Percentiles rank a stretch among this genome's conserved stretches.
These are phyloP conservation scores for Agriopis leucophaearia DNA, from an alignment of 2,888 invertebrate genomes.

Conservation along the genomic window DNA sequence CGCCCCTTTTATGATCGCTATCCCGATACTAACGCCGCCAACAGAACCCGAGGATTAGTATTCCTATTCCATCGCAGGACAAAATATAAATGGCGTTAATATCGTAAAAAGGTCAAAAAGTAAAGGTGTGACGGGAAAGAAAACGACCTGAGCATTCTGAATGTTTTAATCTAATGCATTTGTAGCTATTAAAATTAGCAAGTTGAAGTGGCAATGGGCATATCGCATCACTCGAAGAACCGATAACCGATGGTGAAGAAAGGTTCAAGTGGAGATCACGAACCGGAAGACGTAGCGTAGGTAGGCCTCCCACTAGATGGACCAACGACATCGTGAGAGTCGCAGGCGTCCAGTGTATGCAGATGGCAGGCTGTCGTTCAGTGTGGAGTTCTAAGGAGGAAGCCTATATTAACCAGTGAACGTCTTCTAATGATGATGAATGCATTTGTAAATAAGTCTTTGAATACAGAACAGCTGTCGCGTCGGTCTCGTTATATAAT, in stretches of 20 bases:
- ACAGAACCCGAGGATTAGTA: slow-evolving; percentile 35
- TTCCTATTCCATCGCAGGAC: slow-evolving; percentile 28
- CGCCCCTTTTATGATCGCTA: slow-evolving; percentile 38
- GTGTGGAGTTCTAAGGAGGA: too few species aligned
- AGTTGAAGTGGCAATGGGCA: too few species aligned
- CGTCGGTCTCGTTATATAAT: not conserved
- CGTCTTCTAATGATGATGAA: too few species aligned
- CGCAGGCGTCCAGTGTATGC: too few species aligned
- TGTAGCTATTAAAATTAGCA: slow-evolving; percentile 58
- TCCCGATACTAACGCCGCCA: slow-evolving; percentile 32
- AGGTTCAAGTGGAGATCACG: too few species aligned
- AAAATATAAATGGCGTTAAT: slow-evolving; percentile 34
- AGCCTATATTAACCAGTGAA: too few species aligned
- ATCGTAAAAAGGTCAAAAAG: slow-evolving; percentile 32
- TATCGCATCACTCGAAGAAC: too few species aligned
- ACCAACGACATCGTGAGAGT: too few species aligned
- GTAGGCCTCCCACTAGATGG: too few species aligned
- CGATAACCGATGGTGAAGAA: too few species aligned
- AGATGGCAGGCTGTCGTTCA: too few species aligned
- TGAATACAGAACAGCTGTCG: not conserved
- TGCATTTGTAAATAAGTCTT: not conserved
- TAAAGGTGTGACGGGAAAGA: slow-evolving; percentile 27
- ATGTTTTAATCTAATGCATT: slow-evolving; percentile 65
- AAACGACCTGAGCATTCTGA: slow-evolving; percentile 14
- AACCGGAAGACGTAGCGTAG: too few species aligned